Conservation (phyloP, 1,140 invertebrate genomes). For the Frieseomelitta varia region DNA sequence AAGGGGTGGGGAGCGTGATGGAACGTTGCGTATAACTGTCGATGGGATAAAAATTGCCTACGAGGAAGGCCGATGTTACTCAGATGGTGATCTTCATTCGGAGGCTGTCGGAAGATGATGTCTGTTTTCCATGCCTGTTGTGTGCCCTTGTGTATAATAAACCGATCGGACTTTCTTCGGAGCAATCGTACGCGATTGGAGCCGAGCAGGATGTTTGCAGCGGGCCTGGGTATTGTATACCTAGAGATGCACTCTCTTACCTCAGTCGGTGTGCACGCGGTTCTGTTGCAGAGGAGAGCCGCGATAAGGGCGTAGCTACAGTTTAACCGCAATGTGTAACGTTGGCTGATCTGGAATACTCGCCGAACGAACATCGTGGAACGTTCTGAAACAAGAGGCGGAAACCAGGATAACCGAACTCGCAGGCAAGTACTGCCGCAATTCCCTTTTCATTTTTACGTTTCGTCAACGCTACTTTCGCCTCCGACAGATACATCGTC, state of each 20-base stretch:
- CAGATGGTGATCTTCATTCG: background rate
- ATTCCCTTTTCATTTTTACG: background rate
- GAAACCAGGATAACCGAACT: background rate
- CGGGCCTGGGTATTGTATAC: background rate
- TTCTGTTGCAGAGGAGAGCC: background rate
- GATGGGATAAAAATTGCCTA: background rate
- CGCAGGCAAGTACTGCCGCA: background rate
- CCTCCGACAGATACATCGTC: background rate
- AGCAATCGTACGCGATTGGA: background rate
- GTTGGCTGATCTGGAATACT: background rate
- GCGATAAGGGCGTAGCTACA: background rate
- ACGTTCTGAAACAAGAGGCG: background rate
- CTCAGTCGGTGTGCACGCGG: background rate
- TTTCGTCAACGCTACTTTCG: background rate
- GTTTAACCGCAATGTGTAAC: background rate
- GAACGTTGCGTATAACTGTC: background rate
- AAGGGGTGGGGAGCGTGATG: background rate
- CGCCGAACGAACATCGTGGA: too few relatives aligned
- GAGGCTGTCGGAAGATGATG: constrained; percentile 12
- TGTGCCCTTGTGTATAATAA: background rate
- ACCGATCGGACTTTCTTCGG: background rate
- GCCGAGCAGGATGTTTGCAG: background rate
- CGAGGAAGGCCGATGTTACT: background rate
- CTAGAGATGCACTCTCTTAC: background rate
- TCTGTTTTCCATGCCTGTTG: background rate